These are phyloP conservation scores for Nemopilema nomurai DNA, from an alignment of 30 jellyfish, hydroid and myxozoan genomes.

Conservation along the genomic window DNA sequence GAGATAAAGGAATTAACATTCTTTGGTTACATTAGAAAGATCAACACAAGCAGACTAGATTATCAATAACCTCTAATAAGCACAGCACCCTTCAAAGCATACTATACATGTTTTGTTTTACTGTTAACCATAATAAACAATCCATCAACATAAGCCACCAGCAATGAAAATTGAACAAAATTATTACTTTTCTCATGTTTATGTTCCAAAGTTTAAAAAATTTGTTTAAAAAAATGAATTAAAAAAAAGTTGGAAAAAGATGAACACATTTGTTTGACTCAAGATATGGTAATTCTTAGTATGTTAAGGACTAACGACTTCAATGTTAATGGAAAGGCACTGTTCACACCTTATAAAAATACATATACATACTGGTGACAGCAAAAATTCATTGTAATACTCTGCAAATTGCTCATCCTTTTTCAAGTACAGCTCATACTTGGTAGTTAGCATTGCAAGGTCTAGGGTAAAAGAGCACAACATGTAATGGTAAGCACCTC, in stretches of 20 bases:
- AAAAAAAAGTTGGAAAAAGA: not conserved
- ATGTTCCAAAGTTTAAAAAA: too few relatives aligned
- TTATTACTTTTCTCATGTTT: not conserved
- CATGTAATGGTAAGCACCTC: not conserved
- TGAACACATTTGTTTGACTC: not conserved
- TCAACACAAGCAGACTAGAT: too few relatives aligned
- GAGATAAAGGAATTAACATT: not conserved
- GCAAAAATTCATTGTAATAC: conserved; percentile 61
- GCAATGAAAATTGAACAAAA: not conserved
- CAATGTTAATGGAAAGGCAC: not conserved
- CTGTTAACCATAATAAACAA: too few relatives aligned
- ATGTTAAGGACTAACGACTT: too few relatives aligned
- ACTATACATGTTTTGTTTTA: too few relatives aligned
- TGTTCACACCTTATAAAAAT: not conserved
- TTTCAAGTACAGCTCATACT: conserved; percentile 40
- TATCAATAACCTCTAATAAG: too few relatives aligned
- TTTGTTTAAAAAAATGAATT: not conserved
- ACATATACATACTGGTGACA: conserved; percentile 44
- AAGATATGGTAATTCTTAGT: not conserved
- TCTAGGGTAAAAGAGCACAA: conserved; percentile 16
- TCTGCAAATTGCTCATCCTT: conserved; percentile 58
- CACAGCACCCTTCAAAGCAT: too few relatives aligned
- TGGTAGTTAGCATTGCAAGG: conserved; percentile 10
- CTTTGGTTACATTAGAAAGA: too few relatives aligned
- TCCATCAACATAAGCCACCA: too few relatives aligned